Evolutionary conservation across 2,113 vertebrate genomes (phyloP).

Genomic region (zebrafish (Danio rerio)): GRCz12tu NC_133194.1:31392501-31393000

Average conservation of each 20-base stretch:
- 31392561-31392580: slow-evolving; percentile 48
- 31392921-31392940: slow-evolving; percentile 59
- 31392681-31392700: slow-evolving; percentile 56
- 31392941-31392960: slow-evolving; percentile 57
- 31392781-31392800: slow-evolving; percentile 39
- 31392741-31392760: slow-evolving; percentile 41
- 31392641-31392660: slow-evolving; percentile 56
- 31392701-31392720: slow-evolving; percentile 34
- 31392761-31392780: slow-evolving; percentile 55
- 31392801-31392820: slow-evolving; percentile 54
- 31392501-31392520: slow-evolving; percentile 24
- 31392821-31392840: slow-evolving; percentile 41
- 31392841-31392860: slow-evolving; percentile 15
- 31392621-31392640: slow-evolving; percentile 60
- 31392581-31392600: slow-evolving; percentile 62
- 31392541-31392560: slow-evolving; percentile 60
- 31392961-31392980: slow-evolving; percentile 33
- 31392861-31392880: slow-evolving; percentile 28
- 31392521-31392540: slow-evolving; percentile 57
- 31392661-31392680: slow-evolving; percentile 43
- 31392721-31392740: neutral
- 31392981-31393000: slow-evolving; percentile 46
- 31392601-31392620: slow-evolving; percentile 59
- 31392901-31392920: slow-evolving; percentile 60
- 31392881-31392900: neutral